Percentiles rank a stretch among this genome's conserved stretches.
phyloP scores from a whole-genome alignment of 2,797 vertebrate species.

The Loris lydekkerianus region DNA sequence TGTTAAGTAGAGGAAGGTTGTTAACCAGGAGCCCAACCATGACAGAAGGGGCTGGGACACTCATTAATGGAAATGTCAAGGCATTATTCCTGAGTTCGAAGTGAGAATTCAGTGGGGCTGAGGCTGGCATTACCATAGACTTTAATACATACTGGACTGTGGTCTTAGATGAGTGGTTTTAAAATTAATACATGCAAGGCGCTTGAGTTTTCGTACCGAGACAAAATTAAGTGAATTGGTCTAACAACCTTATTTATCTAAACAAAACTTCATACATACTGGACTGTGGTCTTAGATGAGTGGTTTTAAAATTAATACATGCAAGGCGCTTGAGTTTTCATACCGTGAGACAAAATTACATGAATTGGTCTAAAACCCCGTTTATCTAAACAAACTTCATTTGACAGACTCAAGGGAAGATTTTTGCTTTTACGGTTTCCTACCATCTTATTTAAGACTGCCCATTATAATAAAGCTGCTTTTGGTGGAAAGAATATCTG shows the following conservation, averaged over 20 bases:
- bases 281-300: not conserved
- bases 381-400: slow-evolving; percentile 43
- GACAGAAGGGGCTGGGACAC: not conserved
- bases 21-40: not conserved
- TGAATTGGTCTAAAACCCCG: not conserved
- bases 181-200: slow-evolving; percentile 47
- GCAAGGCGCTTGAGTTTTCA: slow-evolving; percentile 25
- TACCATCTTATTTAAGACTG: not conserved
- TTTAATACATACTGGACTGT: not conserved
- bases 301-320: slow-evolving; percentile 52
- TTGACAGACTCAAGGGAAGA: not conserved
- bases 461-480: not conserved
- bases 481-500: not conserved
- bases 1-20: accelerated
- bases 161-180: not conserved
- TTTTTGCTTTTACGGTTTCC: not conserved
- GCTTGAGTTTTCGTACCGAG: slow-evolving; percentile 20
- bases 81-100: not conserved
- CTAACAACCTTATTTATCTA: not conserved
- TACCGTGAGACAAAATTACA: slow-evolving; percentile 42
- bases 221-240: not conserved
- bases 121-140: not conserved
- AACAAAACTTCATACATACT: slow-evolving; percentile 18
- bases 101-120: not conserved
- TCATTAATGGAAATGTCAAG: not conserved